phyloP scores from a whole-genome alignment of 2,113 vertebrate genomes.

The Pycnonotus jocosus region DNA sequence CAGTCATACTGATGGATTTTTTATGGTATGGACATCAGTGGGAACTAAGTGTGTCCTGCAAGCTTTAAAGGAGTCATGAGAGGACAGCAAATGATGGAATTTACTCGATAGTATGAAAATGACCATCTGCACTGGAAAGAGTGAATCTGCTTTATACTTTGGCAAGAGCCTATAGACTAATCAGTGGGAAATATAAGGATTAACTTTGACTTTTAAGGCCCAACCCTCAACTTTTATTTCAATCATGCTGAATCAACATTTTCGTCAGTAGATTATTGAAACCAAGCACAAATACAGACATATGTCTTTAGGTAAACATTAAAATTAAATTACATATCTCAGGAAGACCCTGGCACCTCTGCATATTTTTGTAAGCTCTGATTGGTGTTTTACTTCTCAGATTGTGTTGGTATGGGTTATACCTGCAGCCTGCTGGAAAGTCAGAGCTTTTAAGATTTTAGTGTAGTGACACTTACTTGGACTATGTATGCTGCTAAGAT shows the following conservation, averaged over 20 bases:
- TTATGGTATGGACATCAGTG: not conserved
- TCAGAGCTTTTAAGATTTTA: not conserved
- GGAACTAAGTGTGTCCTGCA: not conserved
- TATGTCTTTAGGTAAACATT: not conserved
- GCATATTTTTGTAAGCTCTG: not conserved
- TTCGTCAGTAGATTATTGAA: not conserved
- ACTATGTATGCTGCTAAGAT: constrained; percentile 54
- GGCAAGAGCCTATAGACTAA: not conserved
- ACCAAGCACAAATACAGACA: not conserved
- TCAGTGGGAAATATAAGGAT: not conserved
- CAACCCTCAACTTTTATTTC: not conserved
- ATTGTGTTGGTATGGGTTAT: not conserved
- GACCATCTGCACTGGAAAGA: not conserved
- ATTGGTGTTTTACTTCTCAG: not conserved
- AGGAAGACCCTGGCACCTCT: not conserved
- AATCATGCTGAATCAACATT: not conserved
- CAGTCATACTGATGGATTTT: not conserved
- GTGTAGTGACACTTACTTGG: constrained; percentile 58
- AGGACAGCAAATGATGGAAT: not conserved
- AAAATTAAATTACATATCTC: not conserved
- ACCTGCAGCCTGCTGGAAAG: not conserved
- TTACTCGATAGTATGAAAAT: not conserved
- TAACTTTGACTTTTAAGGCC: not conserved
- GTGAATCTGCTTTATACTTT: not conserved
- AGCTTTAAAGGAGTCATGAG: not conserved